These are phyloP conservation scores for Cairina moschata DNA, from an alignment of 2,113 vertebrate species.

Conservation along the genomic window DNA sequence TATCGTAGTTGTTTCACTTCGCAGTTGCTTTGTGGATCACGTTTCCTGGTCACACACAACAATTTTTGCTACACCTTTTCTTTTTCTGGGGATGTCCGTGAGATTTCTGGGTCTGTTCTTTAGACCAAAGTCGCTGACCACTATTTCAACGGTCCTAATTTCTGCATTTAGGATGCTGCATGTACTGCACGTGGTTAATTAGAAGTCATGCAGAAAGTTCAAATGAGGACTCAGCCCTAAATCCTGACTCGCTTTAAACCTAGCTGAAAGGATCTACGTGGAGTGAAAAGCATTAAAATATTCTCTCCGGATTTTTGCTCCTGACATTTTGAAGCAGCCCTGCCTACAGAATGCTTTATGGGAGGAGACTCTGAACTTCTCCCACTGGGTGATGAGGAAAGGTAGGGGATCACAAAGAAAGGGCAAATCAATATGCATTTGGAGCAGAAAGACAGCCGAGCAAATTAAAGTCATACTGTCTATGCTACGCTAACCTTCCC, in stretches of 20 bases:
- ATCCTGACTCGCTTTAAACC: constrained; percentile 4
- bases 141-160: neutral
- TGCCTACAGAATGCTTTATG: constrained; percentile 28
- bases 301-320: constrained; percentile 8
- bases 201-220: neutral
- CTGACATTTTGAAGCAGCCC: constrained; percentile 43
- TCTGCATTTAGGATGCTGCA: neutral
- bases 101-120: neutral
- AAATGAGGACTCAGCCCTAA: constrained; percentile 6
- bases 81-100: neutral
- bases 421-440: constrained; percentile 65
- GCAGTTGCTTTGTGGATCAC: neutral
- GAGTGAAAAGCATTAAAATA: neutral
- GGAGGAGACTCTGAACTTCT: constrained; percentile 39
- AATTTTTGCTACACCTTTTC: neutral
- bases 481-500: constrained; percentile 35
- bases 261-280: neutral
- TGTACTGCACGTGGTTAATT: neutral
- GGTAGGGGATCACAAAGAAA: constrained; percentile 59
- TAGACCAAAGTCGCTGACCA: neutral
- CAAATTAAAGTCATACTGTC: constrained; percentile 54
- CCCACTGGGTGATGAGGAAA: constrained; percentile 49
- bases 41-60: neutral
- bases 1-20: neutral
- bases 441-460: neutral